These are phyloP conservation scores for Clarias pachynema DNA, from an alignment of 2,797 vertebrate species.

Conservation along the genomic window DNA sequence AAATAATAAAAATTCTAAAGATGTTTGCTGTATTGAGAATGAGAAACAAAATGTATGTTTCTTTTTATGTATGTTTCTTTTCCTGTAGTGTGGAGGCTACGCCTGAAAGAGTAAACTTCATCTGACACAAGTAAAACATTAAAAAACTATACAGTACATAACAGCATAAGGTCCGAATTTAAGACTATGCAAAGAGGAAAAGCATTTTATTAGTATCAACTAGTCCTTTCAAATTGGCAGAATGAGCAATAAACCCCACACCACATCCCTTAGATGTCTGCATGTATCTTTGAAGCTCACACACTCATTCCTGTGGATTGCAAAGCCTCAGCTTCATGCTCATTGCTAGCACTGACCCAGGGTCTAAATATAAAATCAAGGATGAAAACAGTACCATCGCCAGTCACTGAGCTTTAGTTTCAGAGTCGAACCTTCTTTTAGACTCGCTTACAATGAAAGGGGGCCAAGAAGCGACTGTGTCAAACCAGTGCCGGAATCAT, in stretches of 20 bases:
- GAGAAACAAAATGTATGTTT: background rate
- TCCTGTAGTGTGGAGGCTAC: no score
- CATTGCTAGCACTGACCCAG: slow-evolving; percentile 23
- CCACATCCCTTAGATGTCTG: slow-evolving; percentile 1
- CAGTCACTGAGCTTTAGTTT: slow-evolving; percentile 45
- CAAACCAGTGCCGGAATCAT: background rate
- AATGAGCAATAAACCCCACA: background rate
- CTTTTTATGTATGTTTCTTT: background rate
- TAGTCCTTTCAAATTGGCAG: slow-evolving; percentile 7
- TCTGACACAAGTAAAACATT: background rate
- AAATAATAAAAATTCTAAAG: background rate
- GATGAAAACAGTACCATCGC: slow-evolving; percentile 45
- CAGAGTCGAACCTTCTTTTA: slow-evolving; percentile 33
- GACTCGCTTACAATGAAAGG: background rate
- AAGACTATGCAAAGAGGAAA: background rate
- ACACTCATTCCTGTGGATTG: slow-evolving; percentile 41
- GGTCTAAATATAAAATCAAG: slow-evolving; percentile 60
- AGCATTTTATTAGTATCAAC: background rate
- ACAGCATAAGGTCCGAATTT: background rate
- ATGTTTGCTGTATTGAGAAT: background rate
- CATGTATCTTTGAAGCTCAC: slow-evolving; percentile 39
- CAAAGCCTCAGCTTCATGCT: slow-evolving; percentile 45
- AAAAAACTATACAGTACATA: background rate
- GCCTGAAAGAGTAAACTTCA: background rate
- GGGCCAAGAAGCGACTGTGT: background rate